These are phyloP conservation scores for Choristoneura fumiferana DNA, from an alignment of 1,140 invertebrate genomes.

Conservation along the genomic window DNA sequence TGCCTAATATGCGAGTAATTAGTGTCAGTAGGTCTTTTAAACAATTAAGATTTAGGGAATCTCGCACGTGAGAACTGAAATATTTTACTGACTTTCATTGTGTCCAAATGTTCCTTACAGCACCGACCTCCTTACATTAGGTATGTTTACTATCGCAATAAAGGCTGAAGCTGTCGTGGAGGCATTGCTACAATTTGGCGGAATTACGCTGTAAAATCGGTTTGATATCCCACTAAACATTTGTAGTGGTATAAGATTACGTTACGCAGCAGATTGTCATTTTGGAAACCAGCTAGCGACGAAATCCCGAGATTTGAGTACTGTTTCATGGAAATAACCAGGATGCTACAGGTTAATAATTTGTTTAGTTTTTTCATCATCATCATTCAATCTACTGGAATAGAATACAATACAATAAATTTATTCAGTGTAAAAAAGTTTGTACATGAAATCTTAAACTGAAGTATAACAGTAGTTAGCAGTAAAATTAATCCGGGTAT, in stretches of 20 bases:
- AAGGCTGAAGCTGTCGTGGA: neutral
- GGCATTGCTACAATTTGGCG: neutral
- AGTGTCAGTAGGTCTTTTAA: slow-evolving; percentile 1
- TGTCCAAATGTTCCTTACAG: neutral
- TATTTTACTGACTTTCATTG: neutral
- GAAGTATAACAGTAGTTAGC: too few relatives aligned
- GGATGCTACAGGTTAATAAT: too few relatives aligned
- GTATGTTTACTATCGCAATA: neutral
- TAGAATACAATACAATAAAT: too few relatives aligned
- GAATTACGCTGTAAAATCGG: slow-evolving; percentile 1
- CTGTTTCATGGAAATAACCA: too few relatives aligned
- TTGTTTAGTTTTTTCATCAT: too few relatives aligned
- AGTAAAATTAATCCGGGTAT: too few relatives aligned
- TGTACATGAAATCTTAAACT: too few relatives aligned
- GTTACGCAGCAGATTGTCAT: neutral
- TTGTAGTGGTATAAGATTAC: neutral
- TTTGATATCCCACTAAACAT: slow-evolving; percentile 7
- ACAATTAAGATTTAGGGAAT: neutral
- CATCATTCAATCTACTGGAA: too few relatives aligned
- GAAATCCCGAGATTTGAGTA: too few relatives aligned
- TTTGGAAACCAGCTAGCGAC: too few relatives aligned
- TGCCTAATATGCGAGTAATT: neutral
- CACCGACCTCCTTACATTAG: neutral
- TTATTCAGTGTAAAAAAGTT: too few relatives aligned
- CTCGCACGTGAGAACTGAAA: neutral